phyloP scores from a whole-genome alignment of 2,113 vertebrate genomes.

The Onychostruthus taczanowskii region DNA sequence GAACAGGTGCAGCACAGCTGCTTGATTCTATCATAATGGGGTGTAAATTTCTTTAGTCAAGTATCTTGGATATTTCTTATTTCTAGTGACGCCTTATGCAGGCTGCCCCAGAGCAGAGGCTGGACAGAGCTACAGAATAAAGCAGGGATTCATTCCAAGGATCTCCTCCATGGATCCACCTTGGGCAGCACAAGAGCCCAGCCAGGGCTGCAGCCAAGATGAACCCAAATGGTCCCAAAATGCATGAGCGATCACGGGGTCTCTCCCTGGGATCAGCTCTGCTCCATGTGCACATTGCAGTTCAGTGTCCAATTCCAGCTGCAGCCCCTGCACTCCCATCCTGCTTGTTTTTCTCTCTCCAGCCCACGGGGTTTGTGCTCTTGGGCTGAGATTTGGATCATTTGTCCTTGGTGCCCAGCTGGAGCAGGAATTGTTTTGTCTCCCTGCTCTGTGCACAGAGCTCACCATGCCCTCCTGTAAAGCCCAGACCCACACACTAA shows the following conservation, averaged over 20 bases:
- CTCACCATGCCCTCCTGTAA: neutral
- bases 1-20: neutral
- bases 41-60: neutral
- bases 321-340: too few relatives aligned
- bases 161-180: neutral
- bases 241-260: too few relatives aligned
- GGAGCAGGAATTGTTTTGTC: neutral
- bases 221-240: too few relatives aligned
- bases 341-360: too few relatives aligned
- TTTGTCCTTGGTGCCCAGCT: neutral
- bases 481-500: neutral
- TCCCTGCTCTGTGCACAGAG: neutral
- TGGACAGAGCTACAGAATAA: neutral
- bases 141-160: neutral
- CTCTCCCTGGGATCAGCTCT: too few relatives aligned
- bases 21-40: accelerated
- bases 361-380: too few relatives aligned
- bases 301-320: too few relatives aligned
- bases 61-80: too few relatives aligned
- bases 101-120: neutral
- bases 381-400: neutral
- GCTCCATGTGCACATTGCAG: too few relatives aligned
- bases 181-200: neutral
- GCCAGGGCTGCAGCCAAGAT: too few relatives aligned
- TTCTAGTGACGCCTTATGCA: neutral